Base-by-base conservation (phyloP, 2,888 invertebrate genomes). In the Blastobasis adustella region DNA sequence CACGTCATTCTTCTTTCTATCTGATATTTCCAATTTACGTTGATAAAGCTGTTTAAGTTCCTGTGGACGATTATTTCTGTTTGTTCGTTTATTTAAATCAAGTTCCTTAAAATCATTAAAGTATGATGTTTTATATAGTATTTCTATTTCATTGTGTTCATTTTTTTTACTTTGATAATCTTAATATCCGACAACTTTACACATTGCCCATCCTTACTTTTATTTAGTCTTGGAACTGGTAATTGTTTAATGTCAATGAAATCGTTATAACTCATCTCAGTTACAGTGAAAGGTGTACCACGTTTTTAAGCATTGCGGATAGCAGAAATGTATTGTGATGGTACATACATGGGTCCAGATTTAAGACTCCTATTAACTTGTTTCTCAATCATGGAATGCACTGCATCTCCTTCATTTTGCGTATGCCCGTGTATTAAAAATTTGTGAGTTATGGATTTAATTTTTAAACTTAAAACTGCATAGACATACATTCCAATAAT, bases 391-490 rank as follows among this genome's bases (percentile, higher is more conserved):
- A 58, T 54, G 37, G 54, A 55, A 36, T 62, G 58, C 1, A 58
- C 55, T 42, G 56, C 55, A 46, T 62, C 59, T 7, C 60, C 58
- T 46, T 60, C 58, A 48, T 61, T 61, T 47, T 62, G 54, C 1
- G 52, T 55, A 46, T 62, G 60, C 10, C 60, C 57, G 8, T 53
- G 51, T 7, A 57, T 57, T 10, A 61, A 47, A 58, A 61, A 62
- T 54, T 57, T 61, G 46, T 62, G 62, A 0, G 60, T 62, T 41
- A 61, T 58, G 6, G 53, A 54, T 7, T 54, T 58, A n/a, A 60
- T 52, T 52, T 40, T 54, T 5, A 53, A 10, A 5, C 53, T 47
- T 10, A 46, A 41, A 46, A 60, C 59, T 23, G 55, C 58, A 47
- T 58, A 58, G 43, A 58, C 54, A 52, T 61, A 61, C 39, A 45